Conservation (phyloP, 1,140 invertebrate genomes). For the Heliconius hermathena region DNA sequence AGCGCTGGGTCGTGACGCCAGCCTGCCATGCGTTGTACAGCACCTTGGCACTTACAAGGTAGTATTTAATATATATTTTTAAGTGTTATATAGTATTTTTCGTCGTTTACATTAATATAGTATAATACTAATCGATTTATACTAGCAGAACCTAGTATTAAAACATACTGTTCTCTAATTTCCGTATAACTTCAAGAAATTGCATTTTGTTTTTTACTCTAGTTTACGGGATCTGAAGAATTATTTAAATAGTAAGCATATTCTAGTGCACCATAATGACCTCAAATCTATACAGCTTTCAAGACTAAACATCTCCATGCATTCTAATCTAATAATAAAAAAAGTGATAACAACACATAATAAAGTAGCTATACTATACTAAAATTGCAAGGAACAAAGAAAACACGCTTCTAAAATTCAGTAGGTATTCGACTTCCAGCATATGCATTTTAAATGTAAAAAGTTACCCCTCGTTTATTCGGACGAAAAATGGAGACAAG, state of each 20-base stretch:
- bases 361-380: conserved; percentile 1
- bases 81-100: too few relatives aligned
- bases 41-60: conserved; percentile 94
- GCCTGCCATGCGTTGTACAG: conserved; percentile 93
- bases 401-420: conserved; percentile 27
- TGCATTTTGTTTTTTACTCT: too few relatives aligned
- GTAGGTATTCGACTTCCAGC: conserved; percentile 26
- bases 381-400: conserved; percentile 16
- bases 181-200: too few relatives aligned
- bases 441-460: conserved; percentile 31
- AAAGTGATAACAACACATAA: conserved; percentile 14
- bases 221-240: too few relatives aligned
- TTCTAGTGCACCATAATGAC: too few relatives aligned
- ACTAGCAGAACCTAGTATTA: too few relatives aligned
- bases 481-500: conserved; percentile 30
- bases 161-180: too few relatives aligned
- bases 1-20: conserved; percentile 92
- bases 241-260: too few relatives aligned
- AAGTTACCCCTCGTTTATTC: conserved; percentile 28
- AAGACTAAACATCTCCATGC: neutral
- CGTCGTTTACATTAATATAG: too few relatives aligned
- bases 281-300: neutral
- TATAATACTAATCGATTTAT: too few relatives aligned
- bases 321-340: neutral
- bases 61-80: conserved; percentile 34